A percentile compares a stretch with the other conserved stretches of the same genome.
Evolutionary conservation across 1,140 invertebrate species (phyloP).

Genomic region (Wiebesia pumilae): DNA sequence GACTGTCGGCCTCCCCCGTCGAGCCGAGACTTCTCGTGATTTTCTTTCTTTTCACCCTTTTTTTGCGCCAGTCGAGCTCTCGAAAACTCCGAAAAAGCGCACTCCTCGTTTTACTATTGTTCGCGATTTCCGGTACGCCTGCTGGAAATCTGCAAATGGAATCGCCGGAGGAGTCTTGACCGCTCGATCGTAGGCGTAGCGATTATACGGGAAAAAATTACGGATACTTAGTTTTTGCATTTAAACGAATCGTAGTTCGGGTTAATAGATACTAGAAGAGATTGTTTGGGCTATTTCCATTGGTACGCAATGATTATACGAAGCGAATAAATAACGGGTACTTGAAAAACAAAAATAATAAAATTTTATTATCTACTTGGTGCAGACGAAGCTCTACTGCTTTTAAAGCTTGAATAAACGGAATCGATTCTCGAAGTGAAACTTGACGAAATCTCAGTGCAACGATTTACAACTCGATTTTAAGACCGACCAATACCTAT

Average conservation of each 20-base stretch:
- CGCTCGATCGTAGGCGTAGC: not conserved
- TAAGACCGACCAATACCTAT: not conserved
- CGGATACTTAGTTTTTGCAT: not conserved
- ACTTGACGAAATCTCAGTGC: slow-evolving; percentile 1
- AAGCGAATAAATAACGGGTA: not conserved
- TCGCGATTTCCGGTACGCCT: not conserved
- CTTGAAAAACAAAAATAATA: slow-evolving; percentile 8
- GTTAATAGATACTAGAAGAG: not conserved
- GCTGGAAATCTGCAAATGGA: not conserved
- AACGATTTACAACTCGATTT: slow-evolving; percentile 9
- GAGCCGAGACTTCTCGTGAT: not conserved
- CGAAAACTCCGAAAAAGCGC: slow-evolving; percentile 9
- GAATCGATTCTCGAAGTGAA: not conserved
- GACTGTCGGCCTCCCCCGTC: not conserved
- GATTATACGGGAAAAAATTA: not conserved
- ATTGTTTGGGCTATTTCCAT: not conserved
- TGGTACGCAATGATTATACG: not conserved
- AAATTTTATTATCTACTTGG: not conserved
- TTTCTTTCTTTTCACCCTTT: not conserved
- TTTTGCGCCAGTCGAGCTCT: not conserved
- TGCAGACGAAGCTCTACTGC: not conserved
- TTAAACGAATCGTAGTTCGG: not conserved
- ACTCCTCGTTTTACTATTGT: not conserved
- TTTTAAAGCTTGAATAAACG: not conserved
- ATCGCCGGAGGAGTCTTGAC: not conserved